phyloP scores from a whole-genome alignment of 2,888 invertebrate genomes.

The Oscheius sp. region DNA sequence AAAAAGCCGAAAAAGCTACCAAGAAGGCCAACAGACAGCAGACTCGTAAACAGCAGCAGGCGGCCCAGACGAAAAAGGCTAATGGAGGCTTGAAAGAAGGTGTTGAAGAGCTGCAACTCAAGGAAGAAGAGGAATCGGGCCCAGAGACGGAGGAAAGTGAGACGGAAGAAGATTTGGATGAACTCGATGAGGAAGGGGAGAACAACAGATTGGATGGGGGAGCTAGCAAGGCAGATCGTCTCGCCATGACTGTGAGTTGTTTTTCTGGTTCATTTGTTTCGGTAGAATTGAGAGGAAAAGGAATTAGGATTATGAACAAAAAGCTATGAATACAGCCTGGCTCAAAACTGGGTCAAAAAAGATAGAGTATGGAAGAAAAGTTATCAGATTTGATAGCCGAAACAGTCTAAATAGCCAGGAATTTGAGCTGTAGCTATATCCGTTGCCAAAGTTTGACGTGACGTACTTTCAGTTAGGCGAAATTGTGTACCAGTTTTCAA shows the following conservation, averaged over 20 bases:
- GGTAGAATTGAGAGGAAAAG: neutral
- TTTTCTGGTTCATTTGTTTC: neutral
- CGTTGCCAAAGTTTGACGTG: too few species aligned
- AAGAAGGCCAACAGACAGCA: conserved; percentile 5
- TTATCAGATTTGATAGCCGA: too few species aligned
- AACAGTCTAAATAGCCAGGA: too few species aligned
- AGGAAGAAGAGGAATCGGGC: neutral
- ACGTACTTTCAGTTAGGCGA: too few species aligned
- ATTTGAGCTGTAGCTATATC: too few species aligned
- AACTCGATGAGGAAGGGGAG: conserved; percentile 14
- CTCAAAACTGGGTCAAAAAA: too few species aligned
- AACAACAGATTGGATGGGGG: neutral
- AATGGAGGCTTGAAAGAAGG: neutral
- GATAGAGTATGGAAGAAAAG: too few species aligned
- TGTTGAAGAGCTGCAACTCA: neutral
- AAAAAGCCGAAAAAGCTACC: conserved; percentile 58
- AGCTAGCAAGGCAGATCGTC: conserved; percentile 21
- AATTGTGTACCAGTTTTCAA: too few species aligned
- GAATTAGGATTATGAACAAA: neutral
- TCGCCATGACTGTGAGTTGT: conserved; percentile 33
- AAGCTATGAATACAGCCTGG: too few species aligned
- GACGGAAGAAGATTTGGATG: neutral
- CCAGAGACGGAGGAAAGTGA: neutral
- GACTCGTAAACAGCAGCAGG: neutral
- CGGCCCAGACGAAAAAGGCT: neutral